Evolutionary conservation across 2,888 invertebrate genomes (phyloP).

Genomic region (Ectobius pallidus): DNA sequence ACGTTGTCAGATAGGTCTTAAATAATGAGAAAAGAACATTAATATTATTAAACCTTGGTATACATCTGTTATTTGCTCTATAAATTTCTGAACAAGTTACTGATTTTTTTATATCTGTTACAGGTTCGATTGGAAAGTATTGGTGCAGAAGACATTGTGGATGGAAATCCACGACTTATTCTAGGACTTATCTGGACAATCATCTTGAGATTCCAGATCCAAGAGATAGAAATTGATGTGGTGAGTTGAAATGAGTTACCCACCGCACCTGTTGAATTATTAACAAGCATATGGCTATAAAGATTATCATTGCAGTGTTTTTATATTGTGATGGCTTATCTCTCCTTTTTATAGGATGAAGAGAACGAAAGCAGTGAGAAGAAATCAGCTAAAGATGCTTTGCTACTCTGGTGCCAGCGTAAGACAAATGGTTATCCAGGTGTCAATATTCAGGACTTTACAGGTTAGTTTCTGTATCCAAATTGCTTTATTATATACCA

Average conservation of each 20-base stretch:
- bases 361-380: conserved; percentile 97
- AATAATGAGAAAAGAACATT: too few relatives aligned
- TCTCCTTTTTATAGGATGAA: conserved; percentile 73
- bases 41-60: too few relatives aligned
- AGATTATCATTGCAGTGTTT: too few relatives aligned
- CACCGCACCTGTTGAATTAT: too few relatives aligned
- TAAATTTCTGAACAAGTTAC: too few relatives aligned
- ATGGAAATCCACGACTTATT: conserved; percentile 95
- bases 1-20: too few relatives aligned
- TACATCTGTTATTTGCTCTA: too few relatives aligned
- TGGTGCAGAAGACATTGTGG: conserved; percentile 98
- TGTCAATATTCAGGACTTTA: conserved; percentile 88
- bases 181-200: conserved; percentile 99
- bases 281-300: too few relatives aligned
- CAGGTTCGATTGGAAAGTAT: conserved; percentile 97
- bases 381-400: conserved; percentile 97
- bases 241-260: too few relatives aligned
- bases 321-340: too few relatives aligned
- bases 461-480: conserved; percentile 54
- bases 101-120: too few relatives aligned
- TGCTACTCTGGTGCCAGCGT: conserved; percentile 97
- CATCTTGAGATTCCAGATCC: conserved; percentile 98
- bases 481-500: too few relatives aligned
- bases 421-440: conserved; percentile 95
- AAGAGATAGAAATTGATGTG: conserved; percentile 97